Evolutionary conservation across 1,140 invertebrate genomes (phyloP), one percentile per base, ranked within the genome.

Genomic region (Drosophila subpulchrella): DNA sequence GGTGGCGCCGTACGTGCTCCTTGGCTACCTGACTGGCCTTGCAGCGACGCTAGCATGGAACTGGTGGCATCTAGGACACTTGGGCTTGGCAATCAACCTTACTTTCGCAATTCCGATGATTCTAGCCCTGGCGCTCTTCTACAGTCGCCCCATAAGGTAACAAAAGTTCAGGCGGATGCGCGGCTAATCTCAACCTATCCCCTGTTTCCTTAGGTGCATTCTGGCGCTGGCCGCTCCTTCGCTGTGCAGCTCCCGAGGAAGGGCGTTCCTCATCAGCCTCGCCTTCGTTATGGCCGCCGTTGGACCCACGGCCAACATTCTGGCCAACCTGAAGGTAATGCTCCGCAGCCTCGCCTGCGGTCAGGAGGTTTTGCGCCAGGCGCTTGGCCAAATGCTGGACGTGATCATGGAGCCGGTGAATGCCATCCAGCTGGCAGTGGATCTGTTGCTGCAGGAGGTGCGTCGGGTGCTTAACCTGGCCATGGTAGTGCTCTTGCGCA

Each of bases 301-400:
- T 2, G 96, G 97, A 12, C 97, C 97, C 0, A 95, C 95, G 0
- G 95, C 95, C 51, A 98, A 97, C 91, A 96, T 95, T 11, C 81
- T 96, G 24, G 94, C 95, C 73, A 98, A 98, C 91, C 94, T 95
- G 17, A 94, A 95, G 75, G 94, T 97, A 0, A 92, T 98, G 27
- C 94, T 96, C 0, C 95, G 97, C 78, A 96, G 95, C 46, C 90
- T 97, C 41, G 95, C 95, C 24, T 98, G 97, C 91, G 95, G 94
- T 60, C 96, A 97, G 93, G 96, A 96, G 85, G 94, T 96, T 92
- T 92, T 96, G 58, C 96, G 96, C 81, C 92, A 93, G 44, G 94
- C 93, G 6, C 93, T 95, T 0, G 93, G 94, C 72, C 92, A 95
- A 63, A 93, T 97, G 44, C 91, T 94, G 4, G 94, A 96, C 46